A percentile compares a stretch with the other conserved stretches of the same genome.
Evolutionary conservation across 2,888 invertebrate species (phyloP).

Genomic region (Glyphotaelius pellucidus): DNA sequence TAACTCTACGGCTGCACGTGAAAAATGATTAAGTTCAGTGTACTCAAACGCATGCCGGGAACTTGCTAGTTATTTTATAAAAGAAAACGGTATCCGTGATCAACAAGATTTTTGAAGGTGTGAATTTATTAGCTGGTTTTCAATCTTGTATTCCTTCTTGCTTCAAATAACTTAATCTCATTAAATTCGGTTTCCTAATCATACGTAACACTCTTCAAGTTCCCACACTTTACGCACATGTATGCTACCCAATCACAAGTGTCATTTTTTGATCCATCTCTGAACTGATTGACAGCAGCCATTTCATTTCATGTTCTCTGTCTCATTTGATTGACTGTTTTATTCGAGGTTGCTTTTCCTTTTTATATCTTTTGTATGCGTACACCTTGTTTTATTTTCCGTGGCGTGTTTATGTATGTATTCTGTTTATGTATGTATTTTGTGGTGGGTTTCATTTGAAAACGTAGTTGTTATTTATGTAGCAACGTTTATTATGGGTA

Average conservation of each 20-base stretch:
- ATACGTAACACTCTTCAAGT: neutral
- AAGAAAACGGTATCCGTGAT: too few species aligned
- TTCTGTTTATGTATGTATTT: neutral
- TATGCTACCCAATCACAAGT: neutral
- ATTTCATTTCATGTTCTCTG: neutral
- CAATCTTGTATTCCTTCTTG: too few species aligned
- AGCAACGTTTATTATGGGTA: neutral
- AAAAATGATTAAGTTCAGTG: too few species aligned
- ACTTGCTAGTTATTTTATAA: too few species aligned
- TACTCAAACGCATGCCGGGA: too few species aligned
- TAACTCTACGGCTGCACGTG: too few species aligned
- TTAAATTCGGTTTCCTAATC: neutral
- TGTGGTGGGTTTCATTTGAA: neutral
- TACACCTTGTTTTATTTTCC: neutral
- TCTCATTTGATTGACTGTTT: neutral
- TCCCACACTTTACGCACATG: neutral
- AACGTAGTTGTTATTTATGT: neutral
- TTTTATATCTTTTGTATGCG: neutral
- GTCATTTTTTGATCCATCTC: constrained; percentile 2
- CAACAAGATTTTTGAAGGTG: too few species aligned
- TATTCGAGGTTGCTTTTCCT: neutral
- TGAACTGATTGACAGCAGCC: neutral
- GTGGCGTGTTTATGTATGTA: neutral
- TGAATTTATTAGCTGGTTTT: too few species aligned
- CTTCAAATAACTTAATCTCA: neutral